Evolutionary conservation across 2,113 vertebrate species (phyloP), one percentile per base, ranked within the genome.

Genomic region (Mungos mungo): DNA sequence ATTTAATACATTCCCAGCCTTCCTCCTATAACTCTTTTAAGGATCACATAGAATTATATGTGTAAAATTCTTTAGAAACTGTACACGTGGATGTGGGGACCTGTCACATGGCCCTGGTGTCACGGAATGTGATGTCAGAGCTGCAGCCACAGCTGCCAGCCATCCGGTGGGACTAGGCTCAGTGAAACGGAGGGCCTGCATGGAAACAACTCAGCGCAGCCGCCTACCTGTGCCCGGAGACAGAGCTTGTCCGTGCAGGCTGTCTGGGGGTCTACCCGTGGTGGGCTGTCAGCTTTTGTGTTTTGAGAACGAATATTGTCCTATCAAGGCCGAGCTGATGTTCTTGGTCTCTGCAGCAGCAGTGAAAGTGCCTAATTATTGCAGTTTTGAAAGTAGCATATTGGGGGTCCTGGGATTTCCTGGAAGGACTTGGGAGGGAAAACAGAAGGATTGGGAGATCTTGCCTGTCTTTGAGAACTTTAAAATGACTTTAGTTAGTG

Each of bases 241-340:
- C 7, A 0, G 12, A 21, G 23, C 54, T 33, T 3, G 47, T 5
- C 1, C 1, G 4, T 1, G 5, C 18, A 4, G n/a, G 54, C 85
- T 41, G 0, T 1, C 60, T 0, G 2, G 1, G 45, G 54, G 21
- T 35, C 63, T 21, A 1, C 29, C 5, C 0, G 13, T 19, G 71
- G 6, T n/a, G 54, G 33, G 38, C 79, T 11, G 19, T 65, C 65
- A 15, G 5, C 72, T 23, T 66, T 38, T 31, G 10, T 41, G 35
- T 77, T 65, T 31, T 15, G 29, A 38, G 68, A 52, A 14, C 27
- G 21, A 80, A 35, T 83, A 52, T 15, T n/a, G 65, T 27, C 54
- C 1, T 8, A 25, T 91, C 65, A 15, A 71, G 4, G 11, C 35
- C 57, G 15, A 21, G 47, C 21, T 41, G 60, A 54, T 63, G 52